Percentiles rank a stretch among this genome's conserved stretches.
These are phyloP conservation scores for Tiliacea citrago DNA, from an alignment of 2,888 invertebrate species.

Conservation along the genomic window DNA sequence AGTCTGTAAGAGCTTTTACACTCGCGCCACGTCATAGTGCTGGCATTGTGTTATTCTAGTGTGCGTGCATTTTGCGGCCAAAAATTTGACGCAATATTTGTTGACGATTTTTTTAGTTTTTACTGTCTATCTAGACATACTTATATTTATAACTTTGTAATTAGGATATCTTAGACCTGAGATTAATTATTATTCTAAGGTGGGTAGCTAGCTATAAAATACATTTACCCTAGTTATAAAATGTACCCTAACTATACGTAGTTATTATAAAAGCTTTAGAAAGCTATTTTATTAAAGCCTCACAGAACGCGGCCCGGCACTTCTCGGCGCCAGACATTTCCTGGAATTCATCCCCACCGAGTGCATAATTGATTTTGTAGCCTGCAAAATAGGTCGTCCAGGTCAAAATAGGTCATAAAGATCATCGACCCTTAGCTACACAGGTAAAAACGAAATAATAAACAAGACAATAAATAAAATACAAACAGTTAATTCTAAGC, in stretches of 20 bases:
- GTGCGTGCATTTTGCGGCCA: no score
- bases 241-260: neutral
- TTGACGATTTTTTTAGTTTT: no score
- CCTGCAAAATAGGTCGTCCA: conserved; percentile 40
- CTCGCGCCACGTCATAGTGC: no score
- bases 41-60: no score
- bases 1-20: no score
- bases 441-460: neutral
- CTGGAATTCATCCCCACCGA: conserved; percentile 20
- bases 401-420: conserved; percentile 58
- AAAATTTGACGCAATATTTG: no score
- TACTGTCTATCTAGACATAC: no score
- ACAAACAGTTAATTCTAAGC: neutral
- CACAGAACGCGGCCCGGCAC: neutral
- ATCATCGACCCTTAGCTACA: conserved; percentile 39
- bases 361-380: conserved; percentile 46
- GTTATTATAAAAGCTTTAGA: neutral
- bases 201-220: neutral
- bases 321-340: neutral
- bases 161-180: neutral
- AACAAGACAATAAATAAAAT: neutral
- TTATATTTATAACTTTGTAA: no score
- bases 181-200: neutral
- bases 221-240: neutral
- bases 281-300: conserved; percentile 1